Conservation (phyloP, 2,797 vertebrate species). For the Odontamblyopus rebecca region DNA sequence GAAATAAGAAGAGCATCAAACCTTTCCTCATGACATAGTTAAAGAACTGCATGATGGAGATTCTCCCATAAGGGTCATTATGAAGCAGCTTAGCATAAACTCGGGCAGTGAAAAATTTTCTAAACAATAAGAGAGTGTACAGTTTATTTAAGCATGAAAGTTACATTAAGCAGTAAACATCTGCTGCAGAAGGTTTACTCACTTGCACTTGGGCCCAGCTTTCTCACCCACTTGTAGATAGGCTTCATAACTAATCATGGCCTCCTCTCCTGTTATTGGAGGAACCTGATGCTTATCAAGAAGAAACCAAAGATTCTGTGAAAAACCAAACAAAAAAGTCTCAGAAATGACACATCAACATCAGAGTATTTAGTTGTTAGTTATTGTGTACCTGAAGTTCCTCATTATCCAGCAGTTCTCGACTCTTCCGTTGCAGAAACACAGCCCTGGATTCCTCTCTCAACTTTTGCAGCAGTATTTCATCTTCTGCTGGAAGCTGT, state of each 20-base stretch:
- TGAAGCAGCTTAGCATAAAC: constrained; percentile 94
- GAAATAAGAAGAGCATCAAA: constrained; percentile 43
- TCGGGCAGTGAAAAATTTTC: constrained; percentile 94
- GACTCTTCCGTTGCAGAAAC: constrained; percentile 97
- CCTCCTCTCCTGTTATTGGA: constrained; percentile 91
- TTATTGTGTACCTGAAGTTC: constrained; percentile 88
- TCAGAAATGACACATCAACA: neutral
- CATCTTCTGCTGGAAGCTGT: constrained; percentile 95
- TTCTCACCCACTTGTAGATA: constrained; percentile 92
- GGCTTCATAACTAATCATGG: constrained; percentile 96
- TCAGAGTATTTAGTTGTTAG: neutral
- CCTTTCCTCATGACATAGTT: constrained; percentile 99
- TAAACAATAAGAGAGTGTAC: constrained; percentile 52
- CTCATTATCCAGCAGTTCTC: constrained; percentile 95
- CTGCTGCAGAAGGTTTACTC: constrained; percentile 44
- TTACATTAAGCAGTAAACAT: neutral
- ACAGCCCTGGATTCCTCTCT: constrained; percentile 97
- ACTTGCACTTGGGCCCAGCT: constrained; percentile 95
- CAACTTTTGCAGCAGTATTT: constrained; percentile 93
- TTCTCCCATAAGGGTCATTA: constrained; percentile 92
- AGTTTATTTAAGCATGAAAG: neutral
- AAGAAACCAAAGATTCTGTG: constrained; percentile 95
- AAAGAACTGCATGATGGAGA: constrained; percentile 99
- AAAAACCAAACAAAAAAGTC: neutral
- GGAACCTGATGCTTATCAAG: constrained; percentile 96